These are phyloP conservation scores for Onchidella celtica DNA, from an alignment of 2,888 invertebrate genomes.

Conservation along the genomic window DNA sequence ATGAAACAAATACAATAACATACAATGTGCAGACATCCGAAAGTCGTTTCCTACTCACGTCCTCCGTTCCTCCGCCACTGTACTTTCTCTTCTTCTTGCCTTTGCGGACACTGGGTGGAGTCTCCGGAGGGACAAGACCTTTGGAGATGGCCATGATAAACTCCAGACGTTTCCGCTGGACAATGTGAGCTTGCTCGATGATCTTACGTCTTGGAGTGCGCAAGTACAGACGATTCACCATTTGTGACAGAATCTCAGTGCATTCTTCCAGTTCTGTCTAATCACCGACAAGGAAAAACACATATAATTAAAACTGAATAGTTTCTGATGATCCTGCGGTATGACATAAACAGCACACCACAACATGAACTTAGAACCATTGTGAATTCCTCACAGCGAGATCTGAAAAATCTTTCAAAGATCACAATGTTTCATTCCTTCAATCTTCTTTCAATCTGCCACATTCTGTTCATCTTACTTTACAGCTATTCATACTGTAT, in stretches of 20 bases:
- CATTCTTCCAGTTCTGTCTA: slow-evolving; percentile 86
- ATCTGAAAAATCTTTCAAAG: no score
- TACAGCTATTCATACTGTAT: no score
- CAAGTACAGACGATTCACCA: slow-evolving; percentile 85
- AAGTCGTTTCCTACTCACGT: slow-evolving; percentile 24
- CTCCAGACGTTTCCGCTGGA: slow-evolving; percentile 84
- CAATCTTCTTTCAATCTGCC: no score
- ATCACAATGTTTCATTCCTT: no score
- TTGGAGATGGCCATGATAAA: slow-evolving; percentile 85
- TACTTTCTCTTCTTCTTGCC: slow-evolving; percentile 66
- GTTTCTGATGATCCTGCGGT: no score
- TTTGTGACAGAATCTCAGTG: slow-evolving; percentile 85
- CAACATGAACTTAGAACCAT: no score
- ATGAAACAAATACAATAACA: no score
- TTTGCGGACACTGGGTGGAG: slow-evolving; percentile 84
- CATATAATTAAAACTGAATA: no score
- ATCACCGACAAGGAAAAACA: slow-evolving; percentile 8
- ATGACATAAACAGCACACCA: no score
- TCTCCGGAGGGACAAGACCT: slow-evolving; percentile 82
- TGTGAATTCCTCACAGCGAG: no score
- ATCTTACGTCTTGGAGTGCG: slow-evolving; percentile 84
- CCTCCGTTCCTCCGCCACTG: slow-evolving; percentile 77
- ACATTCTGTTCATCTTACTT: no score
- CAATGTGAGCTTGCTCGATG: slow-evolving; percentile 84
- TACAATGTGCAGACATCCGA: no score